Evolutionary conservation across 1,140 invertebrate genomes (phyloP), one percentile per base, ranked within the genome.

Genomic region (Phenacoccus solenopsis): DNA sequence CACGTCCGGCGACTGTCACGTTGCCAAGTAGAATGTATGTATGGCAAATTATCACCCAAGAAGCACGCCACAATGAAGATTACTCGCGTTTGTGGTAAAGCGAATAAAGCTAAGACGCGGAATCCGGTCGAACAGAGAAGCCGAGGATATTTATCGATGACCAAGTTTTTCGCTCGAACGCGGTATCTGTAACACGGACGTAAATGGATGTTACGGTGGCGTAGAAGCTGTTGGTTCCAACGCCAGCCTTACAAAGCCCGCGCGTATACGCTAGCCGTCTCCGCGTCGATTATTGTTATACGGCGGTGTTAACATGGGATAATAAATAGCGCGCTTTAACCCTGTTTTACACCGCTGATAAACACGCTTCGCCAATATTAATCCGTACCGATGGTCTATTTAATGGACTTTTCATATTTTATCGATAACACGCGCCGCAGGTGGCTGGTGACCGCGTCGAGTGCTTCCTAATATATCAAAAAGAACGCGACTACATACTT

Each of bases 341-440:
- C 38, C 38, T 49, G 38, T 49, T 49, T 49, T 49, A 49, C 38
- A 49, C 12, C 13, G 38, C 38, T 49, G 38, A 49, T 49, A 49
- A 49, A 49, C 38, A 49, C 38, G 38, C 38, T 49, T 49, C 20
- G 38, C 38, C 38, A 49, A 49, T 49, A 49, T 49, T 49, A 49
- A 49, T 49, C 38, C 38, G 38, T 49, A 16, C 38, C 12, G 20
- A 49, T 49, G 20, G 38, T 16, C 38, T 49, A n/a, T 49, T 49
- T 49, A 49, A 49, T 49, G 38, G 38, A 49, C 38, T 49, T 49
- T 49, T 49, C 38, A 49, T 49, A 49, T 49, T 49, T 49, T 49
- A 49, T 49, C 38, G 38, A 49, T 49, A 49, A 49, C 38, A 49
- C 38, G 38, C 38, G 38, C 38, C 38, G 38, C 38, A 49, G 38